phyloP scores from a whole-genome alignment of 2,797 vertebrate species.

The Taenioides sp. region DNA sequence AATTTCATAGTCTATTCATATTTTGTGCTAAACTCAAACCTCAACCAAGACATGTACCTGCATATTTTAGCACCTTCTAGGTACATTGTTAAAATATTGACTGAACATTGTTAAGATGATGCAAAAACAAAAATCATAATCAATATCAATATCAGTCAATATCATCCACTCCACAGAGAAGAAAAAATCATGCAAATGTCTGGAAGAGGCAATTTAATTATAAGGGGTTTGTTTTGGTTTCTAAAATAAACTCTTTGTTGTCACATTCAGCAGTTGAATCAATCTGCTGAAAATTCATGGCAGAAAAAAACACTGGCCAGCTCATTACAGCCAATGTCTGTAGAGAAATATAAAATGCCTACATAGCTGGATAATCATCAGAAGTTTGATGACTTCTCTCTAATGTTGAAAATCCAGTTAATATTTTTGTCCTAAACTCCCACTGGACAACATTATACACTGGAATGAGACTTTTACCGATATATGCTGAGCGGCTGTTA shows the following conservation, averaged over 20 bases:
- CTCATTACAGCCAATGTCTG: no score
- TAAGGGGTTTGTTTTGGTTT: neutral
- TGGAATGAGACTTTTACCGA: constrained; percentile 38
- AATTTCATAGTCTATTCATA: no score
- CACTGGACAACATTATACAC: constrained; percentile 34
- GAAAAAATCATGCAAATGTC: neutral
- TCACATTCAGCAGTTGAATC: neutral
- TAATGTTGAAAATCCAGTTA: neutral
- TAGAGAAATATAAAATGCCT: neutral
- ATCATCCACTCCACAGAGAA: neutral
- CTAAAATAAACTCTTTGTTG: neutral
- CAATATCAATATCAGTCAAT: no score
- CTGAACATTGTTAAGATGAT: no score
- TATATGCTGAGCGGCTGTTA: constrained; percentile 24
- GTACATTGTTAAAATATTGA: no score
- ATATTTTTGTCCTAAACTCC: constrained; percentile 11
- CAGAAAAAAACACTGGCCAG: neutral
- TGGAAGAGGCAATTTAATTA: neutral
- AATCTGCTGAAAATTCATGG: neutral
- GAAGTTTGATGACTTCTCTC: neutral
- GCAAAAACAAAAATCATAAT: no score
- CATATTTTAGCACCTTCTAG: no score
- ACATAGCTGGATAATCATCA: neutral
- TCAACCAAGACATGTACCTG: no score
- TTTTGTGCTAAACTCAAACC: no score